phyloP scores from a whole-genome alignment of 1,140 invertebrate genomes.

The Semibalanus balanoides region DNA sequence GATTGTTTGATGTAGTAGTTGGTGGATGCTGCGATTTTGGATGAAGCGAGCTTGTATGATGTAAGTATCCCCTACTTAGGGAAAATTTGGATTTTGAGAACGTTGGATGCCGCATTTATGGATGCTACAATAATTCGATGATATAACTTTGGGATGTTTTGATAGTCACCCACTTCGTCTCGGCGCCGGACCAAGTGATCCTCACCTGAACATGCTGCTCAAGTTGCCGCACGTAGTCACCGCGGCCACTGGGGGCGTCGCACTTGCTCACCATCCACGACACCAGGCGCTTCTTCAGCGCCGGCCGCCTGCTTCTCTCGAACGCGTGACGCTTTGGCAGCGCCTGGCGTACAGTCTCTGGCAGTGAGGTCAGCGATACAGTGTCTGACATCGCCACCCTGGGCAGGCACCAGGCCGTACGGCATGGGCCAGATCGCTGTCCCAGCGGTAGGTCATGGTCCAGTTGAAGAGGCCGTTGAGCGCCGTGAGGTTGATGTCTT shows the following conservation, averaged over 20 bases:
- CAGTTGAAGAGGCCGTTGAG: slow-evolving; percentile 31
- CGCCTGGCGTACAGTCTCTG: no score
- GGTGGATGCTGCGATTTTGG: no score
- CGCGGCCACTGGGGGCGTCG: slow-evolving; percentile 27
- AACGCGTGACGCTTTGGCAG: not conserved
- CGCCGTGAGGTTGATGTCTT: not conserved
- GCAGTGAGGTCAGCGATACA: not conserved
- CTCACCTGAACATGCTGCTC: slow-evolving; percentile 22
- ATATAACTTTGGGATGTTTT: no score
- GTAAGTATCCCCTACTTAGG: no score
- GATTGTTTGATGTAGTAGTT: no score
- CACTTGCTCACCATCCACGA: slow-evolving; percentile 40
- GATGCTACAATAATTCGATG: no score
- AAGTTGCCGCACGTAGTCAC: slow-evolving; percentile 32
- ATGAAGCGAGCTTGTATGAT: no score
- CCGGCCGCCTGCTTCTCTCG: slow-evolving; percentile 11
- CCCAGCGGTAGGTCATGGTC: slow-evolving; percentile 33
- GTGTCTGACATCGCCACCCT: no score
- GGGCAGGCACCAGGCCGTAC: slow-evolving; percentile 28
- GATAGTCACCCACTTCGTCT: no score
- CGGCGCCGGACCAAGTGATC: no score
- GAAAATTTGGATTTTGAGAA: no score
- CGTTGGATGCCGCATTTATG: no score
- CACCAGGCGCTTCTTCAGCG: slow-evolving; percentile 17
- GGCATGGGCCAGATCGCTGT: slow-evolving; percentile 28